A percentile compares a stretch with the other conserved stretches of the same genome.
Evolutionary conservation across 2,113 vertebrate species (phyloP).

Genomic region (Melierax canorus): DNA sequence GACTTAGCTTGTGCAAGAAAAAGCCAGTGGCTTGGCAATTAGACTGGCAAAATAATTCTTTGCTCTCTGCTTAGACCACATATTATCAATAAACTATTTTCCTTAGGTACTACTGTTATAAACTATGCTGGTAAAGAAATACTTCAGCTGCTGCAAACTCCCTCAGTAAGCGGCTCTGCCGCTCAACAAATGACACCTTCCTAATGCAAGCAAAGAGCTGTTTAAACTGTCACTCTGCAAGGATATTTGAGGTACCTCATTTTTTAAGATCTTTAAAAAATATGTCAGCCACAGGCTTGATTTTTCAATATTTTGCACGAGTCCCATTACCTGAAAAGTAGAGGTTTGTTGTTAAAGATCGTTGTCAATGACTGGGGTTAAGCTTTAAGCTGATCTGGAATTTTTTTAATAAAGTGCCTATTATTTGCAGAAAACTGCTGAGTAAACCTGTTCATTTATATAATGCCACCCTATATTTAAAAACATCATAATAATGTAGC

Average conservation of each 20-base stretch:
- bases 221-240: not conserved
- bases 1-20: not conserved
- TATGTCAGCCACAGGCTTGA: not conserved
- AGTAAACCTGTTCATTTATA: conserved; percentile 37
- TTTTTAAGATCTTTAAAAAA: not conserved
- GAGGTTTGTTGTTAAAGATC: conserved; percentile 64
- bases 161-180: not conserved
- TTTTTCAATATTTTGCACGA: not conserved
- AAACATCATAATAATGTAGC: not conserved
- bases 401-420: conserved; percentile 80
- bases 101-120: not conserved
- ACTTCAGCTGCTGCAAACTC: not conserved
- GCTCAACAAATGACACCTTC: not conserved
- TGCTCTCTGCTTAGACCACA: not conserved
- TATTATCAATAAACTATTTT: not conserved
- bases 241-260: not conserved
- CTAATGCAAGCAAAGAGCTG: not conserved
- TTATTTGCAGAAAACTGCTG: conserved; percentile 74
- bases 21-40: not conserved
- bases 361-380: conserved; percentile 45
- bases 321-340: not conserved
- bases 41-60: not conserved
- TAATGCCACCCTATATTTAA: not conserved
- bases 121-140: not conserved
- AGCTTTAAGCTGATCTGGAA: conserved; percentile 81